Evolutionary conservation across 2,888 invertebrate genomes (phyloP).

Genomic region (Drosophila ezoana): DNA sequence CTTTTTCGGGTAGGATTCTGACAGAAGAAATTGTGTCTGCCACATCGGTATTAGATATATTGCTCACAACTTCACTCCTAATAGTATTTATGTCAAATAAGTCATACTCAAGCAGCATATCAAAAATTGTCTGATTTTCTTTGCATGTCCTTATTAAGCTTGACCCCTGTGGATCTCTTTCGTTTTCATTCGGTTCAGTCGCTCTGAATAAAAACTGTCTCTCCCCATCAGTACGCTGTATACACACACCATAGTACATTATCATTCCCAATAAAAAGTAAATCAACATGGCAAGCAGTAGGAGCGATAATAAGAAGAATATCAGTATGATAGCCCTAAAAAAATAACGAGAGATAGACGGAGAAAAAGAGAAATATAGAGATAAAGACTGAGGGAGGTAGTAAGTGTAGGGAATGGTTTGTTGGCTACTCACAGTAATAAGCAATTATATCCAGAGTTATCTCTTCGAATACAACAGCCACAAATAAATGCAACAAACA

Average conservation of each 20-base stretch:
- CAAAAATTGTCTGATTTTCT: neutral
- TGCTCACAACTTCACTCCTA: rapidly evolving
- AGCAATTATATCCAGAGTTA: slow-evolving; percentile 10
- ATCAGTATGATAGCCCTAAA: slow-evolving; percentile 1
- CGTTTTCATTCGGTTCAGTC: neutral
- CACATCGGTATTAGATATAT: no score
- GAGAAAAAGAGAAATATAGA: neutral
- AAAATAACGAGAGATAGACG: neutral
- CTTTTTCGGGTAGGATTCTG: no score
- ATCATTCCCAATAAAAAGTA: slow-evolving; percentile 9
- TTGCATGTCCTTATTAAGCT: neutral
- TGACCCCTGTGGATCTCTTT: no score
- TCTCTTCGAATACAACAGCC: slow-evolving; percentile 1
- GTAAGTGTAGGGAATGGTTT: neutral
- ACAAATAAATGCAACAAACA: slow-evolving; percentile 8
- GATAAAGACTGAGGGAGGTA: no score
- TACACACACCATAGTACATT: neutral
- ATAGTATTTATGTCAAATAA: neutral
- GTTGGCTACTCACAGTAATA: slow-evolving; percentile 21
- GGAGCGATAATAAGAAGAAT: neutral
- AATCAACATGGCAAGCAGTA: slow-evolving; percentile 1
- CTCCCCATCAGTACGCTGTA: neutral
- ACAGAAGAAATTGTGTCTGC: neutral
- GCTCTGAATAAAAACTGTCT: neutral
- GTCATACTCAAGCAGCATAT: neutral